Percentiles rank a stretch among this genome's conserved stretches.
phyloP scores from a whole-genome alignment of 2,888 invertebrate species.

The Athrips mouffetella region DNA sequence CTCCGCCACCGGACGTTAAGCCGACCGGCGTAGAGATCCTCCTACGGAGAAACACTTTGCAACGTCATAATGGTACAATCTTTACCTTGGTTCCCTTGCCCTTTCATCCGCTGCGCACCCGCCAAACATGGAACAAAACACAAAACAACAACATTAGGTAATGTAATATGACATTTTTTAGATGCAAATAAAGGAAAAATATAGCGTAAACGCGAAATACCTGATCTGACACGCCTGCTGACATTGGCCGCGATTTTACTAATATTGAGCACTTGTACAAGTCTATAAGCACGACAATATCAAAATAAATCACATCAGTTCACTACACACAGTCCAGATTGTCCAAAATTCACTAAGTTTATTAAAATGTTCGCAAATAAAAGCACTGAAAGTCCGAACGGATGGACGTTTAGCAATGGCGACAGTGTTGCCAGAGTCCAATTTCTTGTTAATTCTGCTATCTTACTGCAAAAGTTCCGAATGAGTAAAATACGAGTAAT shows the following conservation, averaged over 20 bases:
- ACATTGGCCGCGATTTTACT: slow-evolving; percentile 86
- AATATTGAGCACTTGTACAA: slow-evolving; percentile 71
- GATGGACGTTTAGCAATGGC: slow-evolving; percentile 70
- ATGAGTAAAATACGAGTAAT: too few relatives aligned
- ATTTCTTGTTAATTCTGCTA: too few relatives aligned
- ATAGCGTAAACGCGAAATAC: slow-evolving; percentile 76
- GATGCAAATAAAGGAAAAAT: slow-evolving; percentile 42
- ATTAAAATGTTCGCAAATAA: slow-evolving; percentile 60
- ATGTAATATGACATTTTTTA: slow-evolving; percentile 26
- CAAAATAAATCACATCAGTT: slow-evolving; percentile 71
- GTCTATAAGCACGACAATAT: slow-evolving; percentile 65
- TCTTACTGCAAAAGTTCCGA: too few relatives aligned
- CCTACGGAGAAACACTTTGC: slow-evolving; percentile 66
- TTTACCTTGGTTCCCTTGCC: slow-evolving; percentile 90
- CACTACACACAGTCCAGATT: slow-evolving; percentile 67
- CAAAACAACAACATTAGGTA: slow-evolving; percentile 45
- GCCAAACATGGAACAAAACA: slow-evolving; percentile 78
- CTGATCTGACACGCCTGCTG: slow-evolving; percentile 95
- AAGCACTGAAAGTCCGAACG: slow-evolving; percentile 60
- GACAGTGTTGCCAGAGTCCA: too few relatives aligned
- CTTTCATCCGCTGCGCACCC: slow-evolving; percentile 87
- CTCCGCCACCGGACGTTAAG: slow-evolving; percentile 50
- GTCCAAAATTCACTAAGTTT: slow-evolving; percentile 58
- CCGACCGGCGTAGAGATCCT: slow-evolving; percentile 62
- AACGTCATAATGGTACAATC: slow-evolving; percentile 67